Evolutionary conservation across 2,797 vertebrate genomes (phyloP), one percentile per base, ranked within the genome.

Genomic region (Pitangus sulphuratus): DNA sequence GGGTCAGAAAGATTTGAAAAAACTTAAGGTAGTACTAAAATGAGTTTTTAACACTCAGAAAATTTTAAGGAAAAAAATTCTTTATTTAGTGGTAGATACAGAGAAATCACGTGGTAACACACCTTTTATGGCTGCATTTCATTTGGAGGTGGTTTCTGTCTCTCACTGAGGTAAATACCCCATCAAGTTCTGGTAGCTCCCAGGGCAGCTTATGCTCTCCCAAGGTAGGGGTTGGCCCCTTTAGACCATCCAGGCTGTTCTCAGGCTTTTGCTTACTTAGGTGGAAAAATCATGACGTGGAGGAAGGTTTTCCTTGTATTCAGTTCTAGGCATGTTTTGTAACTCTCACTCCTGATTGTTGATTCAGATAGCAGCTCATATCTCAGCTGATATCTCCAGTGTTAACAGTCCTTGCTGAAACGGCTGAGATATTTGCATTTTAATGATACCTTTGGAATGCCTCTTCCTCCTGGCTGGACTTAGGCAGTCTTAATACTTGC

Each of bases 321-420:
- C n/a, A 53, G 2, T 83, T 83, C 35, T 66, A 54, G 56, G 22
- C 7, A 14, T 42, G 61, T 83, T 71, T 61, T 65, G 6, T 56
- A 75, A 51, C 40, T 88, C 51, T 88, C 8, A 6, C 26, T 84
- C 15, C 31, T 62, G 51, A 40, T 91, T 28, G 75, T n/a, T 80
- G 47, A 37, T 92, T 90, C 39, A 80, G n/a, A 42, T 84, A 83
- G 79, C 71, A 74, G 56, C 39, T 89, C 25, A 5, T 45, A 39
- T 64, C 50, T 80, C 33, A 57, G 11, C 5, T 69, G 22, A 28
- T 72, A 31, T 86, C 42, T 84, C 40, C 19, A 22, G 1, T 69
- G 28, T 68, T 81, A 53, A 68, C 5, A 53, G 19, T 47, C 62
- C 42, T 87, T 87, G 54, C 70, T 82, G 40, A 79, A 89, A 53